Percentiles rank a stretch among this genome's conserved stretches.
These are phyloP conservation scores for Amiota minor DNA, from an alignment of 2,888 invertebrate species.

Conservation along the genomic window DNA sequence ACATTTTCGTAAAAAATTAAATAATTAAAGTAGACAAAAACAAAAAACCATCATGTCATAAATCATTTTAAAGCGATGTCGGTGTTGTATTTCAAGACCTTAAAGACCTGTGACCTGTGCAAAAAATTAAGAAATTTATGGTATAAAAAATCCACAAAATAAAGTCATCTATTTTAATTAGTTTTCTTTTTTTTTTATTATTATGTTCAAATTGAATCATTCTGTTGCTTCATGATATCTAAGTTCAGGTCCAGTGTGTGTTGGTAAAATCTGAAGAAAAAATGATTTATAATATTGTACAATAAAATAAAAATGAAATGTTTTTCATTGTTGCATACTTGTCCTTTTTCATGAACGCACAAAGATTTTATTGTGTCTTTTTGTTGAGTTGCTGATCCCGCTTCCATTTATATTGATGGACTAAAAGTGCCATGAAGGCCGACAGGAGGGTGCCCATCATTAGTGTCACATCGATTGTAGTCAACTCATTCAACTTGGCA, in stretches of 20 bases:
- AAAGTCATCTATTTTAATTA: background rate
- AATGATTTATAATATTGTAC: background rate
- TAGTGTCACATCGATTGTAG: background rate
- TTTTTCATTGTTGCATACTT: background rate
- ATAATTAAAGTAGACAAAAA: conserved; percentile 36
- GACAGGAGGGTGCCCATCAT: conserved; percentile 12
- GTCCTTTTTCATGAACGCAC: too few species aligned
- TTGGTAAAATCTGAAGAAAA: background rate
- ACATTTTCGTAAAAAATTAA: background rate
- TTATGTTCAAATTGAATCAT: background rate
- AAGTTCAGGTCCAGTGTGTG: too few species aligned
- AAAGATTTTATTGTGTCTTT: background rate
- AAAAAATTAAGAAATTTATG: conserved; percentile 1
- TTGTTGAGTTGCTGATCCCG: background rate
- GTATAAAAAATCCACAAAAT: background rate
- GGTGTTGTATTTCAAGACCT: too few species aligned
- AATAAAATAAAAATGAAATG: too few species aligned
- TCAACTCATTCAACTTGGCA: background rate
- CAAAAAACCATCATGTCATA: conserved; percentile 15
- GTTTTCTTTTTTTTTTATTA: background rate
- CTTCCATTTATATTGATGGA: conserved; percentile 5
- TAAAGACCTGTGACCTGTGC: too few species aligned
- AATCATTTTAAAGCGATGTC: conserved; percentile 28
- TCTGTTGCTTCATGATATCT: too few species aligned
- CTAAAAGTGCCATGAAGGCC: background rate